phyloP scores from a whole-genome alignment of 2,888 invertebrate species.

The Trichogramma dendrolimi region DNA sequence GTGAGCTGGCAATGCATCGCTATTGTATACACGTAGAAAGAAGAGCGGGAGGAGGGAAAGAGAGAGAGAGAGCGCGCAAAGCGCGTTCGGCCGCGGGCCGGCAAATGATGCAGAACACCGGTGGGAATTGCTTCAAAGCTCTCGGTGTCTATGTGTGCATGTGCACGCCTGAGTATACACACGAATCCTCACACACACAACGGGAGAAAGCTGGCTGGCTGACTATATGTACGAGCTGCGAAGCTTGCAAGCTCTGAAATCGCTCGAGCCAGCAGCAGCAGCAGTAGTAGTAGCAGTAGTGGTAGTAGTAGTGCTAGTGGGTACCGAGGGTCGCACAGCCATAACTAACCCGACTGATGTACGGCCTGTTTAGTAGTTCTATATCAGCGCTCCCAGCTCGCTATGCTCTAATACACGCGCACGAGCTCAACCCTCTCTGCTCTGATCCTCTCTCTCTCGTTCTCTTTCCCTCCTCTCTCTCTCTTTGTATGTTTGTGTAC shows the following conservation, averaged over 20 bases:
- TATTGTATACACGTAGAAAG: no score
- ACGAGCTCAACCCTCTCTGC: conserved; percentile 13
- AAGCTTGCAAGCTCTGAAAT: no score
- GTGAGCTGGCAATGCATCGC: no score
- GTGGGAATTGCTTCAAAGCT: conserved; percentile 46
- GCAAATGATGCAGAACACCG: conserved; percentile 53
- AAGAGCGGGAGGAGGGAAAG: neutral
- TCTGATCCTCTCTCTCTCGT: conserved; percentile 11
- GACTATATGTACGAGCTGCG: no score
- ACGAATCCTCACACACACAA: no score
- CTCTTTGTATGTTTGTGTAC: neutral
- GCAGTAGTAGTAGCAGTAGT: neutral
- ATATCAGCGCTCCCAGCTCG: conserved; percentile 44
- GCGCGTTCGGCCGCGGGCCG: conserved; percentile 44
- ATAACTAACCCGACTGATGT: conserved; percentile 51
- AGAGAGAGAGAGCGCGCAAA: neutral
- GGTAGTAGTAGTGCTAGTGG: neutral
- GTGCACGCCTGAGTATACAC: neutral
- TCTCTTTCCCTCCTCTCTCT: neutral
- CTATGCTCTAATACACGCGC: conserved; percentile 33
- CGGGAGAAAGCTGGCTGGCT: no score
- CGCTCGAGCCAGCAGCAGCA: no score
- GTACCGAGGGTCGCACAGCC: conserved; percentile 32
- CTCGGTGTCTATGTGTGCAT: conserved; percentile 35
- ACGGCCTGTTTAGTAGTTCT: conserved; percentile 53